phyloP scores from a whole-genome alignment of 2,888 invertebrate species.

The Tachina grossa region DNA sequence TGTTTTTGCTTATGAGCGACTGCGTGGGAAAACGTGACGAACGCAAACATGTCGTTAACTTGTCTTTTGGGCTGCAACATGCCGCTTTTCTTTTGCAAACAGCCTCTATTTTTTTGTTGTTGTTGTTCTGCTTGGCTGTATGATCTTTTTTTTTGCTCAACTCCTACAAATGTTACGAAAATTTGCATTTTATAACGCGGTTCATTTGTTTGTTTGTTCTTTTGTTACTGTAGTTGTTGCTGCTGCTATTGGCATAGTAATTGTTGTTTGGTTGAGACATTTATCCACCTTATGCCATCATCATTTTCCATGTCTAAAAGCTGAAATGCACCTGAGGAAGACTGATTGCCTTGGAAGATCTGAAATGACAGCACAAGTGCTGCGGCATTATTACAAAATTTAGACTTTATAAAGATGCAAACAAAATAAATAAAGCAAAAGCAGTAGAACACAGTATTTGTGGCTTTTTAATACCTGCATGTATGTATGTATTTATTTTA shows the following conservation, averaged over 20 bases:
- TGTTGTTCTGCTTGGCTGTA: slow-evolving; percentile 16
- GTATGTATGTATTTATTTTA: no score
- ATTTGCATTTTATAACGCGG: slow-evolving; percentile 66
- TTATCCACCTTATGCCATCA: slow-evolving; percentile 71
- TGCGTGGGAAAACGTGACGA: slow-evolving; percentile 75
- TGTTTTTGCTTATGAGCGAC: slow-evolving; percentile 62
- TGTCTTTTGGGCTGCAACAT: slow-evolving; percentile 52
- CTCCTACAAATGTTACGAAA: slow-evolving; percentile 61
- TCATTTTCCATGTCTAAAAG: slow-evolving; percentile 67
- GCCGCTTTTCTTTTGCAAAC: slow-evolving; percentile 57
- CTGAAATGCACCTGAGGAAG: slow-evolving; percentile 71
- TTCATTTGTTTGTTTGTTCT: slow-evolving; percentile 27
- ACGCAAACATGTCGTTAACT: slow-evolving; percentile 66
- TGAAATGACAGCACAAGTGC: slow-evolving; percentile 71
- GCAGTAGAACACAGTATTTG: slow-evolving; percentile 13
- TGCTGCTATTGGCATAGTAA: slow-evolving; percentile 16
- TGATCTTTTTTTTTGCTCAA: background rate
- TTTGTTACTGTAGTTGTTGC: background rate
- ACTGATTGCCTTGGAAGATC: slow-evolving; percentile 69
- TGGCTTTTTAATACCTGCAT: background rate
- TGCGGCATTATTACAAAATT: slow-evolving; percentile 69
- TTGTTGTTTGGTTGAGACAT: slow-evolving; percentile 42
- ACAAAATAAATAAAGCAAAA: slow-evolving; percentile 3
- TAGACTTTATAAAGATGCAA: slow-evolving; percentile 58
- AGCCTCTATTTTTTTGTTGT: slow-evolving; percentile 1